Evolutionary conservation across 2,797 vertebrate genomes (phyloP), one percentile per base, ranked within the genome.

Genomic region (Gambelia wislizenii): DNA sequence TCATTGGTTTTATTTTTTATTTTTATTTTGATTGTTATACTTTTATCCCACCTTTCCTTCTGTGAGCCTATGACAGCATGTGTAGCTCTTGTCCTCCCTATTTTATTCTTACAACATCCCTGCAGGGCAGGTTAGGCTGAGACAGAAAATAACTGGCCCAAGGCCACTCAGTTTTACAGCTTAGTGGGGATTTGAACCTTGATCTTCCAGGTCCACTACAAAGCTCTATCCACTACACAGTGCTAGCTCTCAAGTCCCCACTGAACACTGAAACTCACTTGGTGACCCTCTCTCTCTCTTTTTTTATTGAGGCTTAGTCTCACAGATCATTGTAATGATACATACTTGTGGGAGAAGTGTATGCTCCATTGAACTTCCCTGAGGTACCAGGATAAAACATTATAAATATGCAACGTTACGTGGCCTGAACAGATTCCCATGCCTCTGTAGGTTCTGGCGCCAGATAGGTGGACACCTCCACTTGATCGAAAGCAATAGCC

Each of bases 381-480:
- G 25, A 20, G 42, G 75, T 49, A 59, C 56, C 20, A 22, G 56
- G 4, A 59, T 25, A 78, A 78, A 78, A 52, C 1, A 2, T 33
- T 3, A n/a, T 52, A 52, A 9, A n/a, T n/a, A 52, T 16, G 8
- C 1, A 3, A 0, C 8, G 59, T 59, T 59, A 13, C 4, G 2
- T 18, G 10, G 39, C 10, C 56, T 84, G 18, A 70, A 47, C 9
- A 22, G n/a, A 20, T 74, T 16, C n/a, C 1, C 3, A 33, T 67
- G 9, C 39, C 49, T 59, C 83, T 91, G 36, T 95, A 99, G 99
- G 98, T 99, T 98, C 94, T 99, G 99, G 99, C 97, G 98, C 22
- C 99, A 99, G 94, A 96, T 99, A 5, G 99, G 99, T 76, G 99
- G 99, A 10, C 99, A 99, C 93, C 96, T 99, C 70, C 97, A 97